Evolutionary conservation across 1,140 invertebrate genomes (phyloP), one percentile per base, ranked within the genome.

Genomic region (Dreissena rostriformis): DNA sequence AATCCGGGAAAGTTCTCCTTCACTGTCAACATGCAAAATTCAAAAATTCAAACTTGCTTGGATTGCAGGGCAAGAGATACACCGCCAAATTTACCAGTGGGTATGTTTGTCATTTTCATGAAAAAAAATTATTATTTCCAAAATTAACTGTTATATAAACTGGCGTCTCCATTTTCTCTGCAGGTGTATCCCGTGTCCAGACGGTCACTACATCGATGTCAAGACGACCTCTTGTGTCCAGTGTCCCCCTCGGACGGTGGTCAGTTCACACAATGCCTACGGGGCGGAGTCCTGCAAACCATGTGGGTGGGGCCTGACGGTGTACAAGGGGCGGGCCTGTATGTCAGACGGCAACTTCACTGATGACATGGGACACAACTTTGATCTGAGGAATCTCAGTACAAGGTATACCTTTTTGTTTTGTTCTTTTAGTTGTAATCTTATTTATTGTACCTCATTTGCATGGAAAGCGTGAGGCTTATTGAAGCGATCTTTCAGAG

Each of bases 141-240:
- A 39, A 39, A 39, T 39, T 39, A 39, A 39, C 39, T 8, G 8
- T 39, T 2, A 39, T 39, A 39, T 39, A 39, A 39, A 5, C 39
- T 39, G 2, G 39, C 39, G 39, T 5, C 39, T 8, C 11, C 51
- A 53, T 39, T 72, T 57, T 10, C 78, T 26, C 82, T 87, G 53
- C 81, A 94, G 94, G 1, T 95, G 95, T 89, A 92, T 95, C 39
- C 95, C 95, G 7, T 95, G 95, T 88, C 94, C 94, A 11, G 89
- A 92, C 71, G 95, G 95, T 15, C 92, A 95, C 24, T 95, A 94
- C 87, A 90, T 95, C 73, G 92, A 93, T 83, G 75, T 70, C 11
- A 90, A 89, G 52, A 90, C 88, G 15, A 91, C 87, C 15, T 87
- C 78, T 6, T 93, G 92, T 85, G 65, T 84, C 15, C 88, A 88